phyloP scores from a whole-genome alignment of 2,113 vertebrate species.

The Sprattus sprattus region DNA sequence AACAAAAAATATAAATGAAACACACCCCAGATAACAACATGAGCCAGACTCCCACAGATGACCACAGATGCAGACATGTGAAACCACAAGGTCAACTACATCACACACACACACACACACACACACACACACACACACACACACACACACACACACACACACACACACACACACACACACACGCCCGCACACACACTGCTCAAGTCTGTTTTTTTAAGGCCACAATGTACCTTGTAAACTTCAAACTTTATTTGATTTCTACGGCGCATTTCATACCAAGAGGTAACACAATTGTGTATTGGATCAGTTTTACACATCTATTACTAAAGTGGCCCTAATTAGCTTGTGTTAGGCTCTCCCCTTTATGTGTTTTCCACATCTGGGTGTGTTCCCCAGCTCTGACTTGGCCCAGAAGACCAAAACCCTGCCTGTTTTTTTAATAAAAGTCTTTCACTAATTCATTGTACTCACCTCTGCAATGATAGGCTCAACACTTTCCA shows the following conservation, averaged over 20 bases:
- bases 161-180: conserved; percentile 10
- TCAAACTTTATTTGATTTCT: too few species aligned
- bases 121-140: conserved; percentile 7
- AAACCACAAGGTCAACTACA: neutral
- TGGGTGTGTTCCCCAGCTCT: neutral
- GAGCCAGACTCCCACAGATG: neutral
- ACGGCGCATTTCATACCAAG: too few species aligned
- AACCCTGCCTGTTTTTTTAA: neutral
- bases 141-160: conserved; percentile 12
- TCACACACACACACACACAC: neutral
- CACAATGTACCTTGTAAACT: neutral
- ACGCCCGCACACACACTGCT: conserved; percentile 3
- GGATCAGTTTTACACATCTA: neutral
- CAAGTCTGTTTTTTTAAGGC: too few species aligned
- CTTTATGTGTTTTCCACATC: neutral
- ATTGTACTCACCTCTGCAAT: neutral
- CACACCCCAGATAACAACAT: neutral
- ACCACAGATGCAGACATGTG: neutral
- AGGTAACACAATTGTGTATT: neutral
- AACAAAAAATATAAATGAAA: neutral
- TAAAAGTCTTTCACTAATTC: neutral
- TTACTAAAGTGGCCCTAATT: neutral
- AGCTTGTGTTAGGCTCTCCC: neutral
- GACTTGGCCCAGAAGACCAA: neutral
- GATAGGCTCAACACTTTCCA: neutral